Conservation (phyloP, 1,140 invertebrate species). For the Tetramorium alpestre region DNA sequence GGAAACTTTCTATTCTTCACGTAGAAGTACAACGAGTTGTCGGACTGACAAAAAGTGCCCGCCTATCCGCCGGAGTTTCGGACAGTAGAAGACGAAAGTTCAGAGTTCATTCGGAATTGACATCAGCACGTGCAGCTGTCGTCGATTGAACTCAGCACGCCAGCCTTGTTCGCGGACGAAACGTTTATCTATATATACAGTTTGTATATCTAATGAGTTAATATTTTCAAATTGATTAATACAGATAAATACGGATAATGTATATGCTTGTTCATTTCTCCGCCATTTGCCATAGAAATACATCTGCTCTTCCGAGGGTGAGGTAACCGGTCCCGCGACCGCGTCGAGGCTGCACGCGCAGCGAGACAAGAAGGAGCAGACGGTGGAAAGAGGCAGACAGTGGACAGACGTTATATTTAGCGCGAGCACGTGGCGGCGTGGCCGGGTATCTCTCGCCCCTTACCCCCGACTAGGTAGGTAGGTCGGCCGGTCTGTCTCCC, state of each 20-base stretch:
- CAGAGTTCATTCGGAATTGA: slow-evolving; percentile 33
- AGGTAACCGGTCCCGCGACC: slow-evolving; percentile 8
- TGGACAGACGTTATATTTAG: slow-evolving; percentile 76
- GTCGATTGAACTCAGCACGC: not conserved
- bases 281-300: not conserved
- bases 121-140: not conserved
- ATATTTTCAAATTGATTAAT: not conserved
- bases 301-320: not conserved
- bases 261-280: not conserved
- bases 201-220: not conserved
- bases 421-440: slow-evolving; percentile 76
- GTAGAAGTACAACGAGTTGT: slow-evolving; percentile 12
- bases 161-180: not conserved
- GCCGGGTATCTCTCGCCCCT: slow-evolving; percentile 60
- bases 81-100: not conserved
- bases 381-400: slow-evolving; percentile 62
- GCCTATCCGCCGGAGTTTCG: not conserved
- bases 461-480: not conserved
- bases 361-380: slow-evolving; percentile 24
- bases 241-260: not conserved
- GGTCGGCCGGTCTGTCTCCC: slow-evolving; percentile 26
- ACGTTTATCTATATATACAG: not conserved
- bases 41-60: not conserved
- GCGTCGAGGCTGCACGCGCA: slow-evolving; percentile 6
- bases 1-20: slow-evolving; percentile 1